Percentiles rank a stretch among this genome's conserved stretches.
Evolutionary conservation across 1,140 invertebrate species (phyloP).

Genomic region (Cephus cinctus): DNA sequence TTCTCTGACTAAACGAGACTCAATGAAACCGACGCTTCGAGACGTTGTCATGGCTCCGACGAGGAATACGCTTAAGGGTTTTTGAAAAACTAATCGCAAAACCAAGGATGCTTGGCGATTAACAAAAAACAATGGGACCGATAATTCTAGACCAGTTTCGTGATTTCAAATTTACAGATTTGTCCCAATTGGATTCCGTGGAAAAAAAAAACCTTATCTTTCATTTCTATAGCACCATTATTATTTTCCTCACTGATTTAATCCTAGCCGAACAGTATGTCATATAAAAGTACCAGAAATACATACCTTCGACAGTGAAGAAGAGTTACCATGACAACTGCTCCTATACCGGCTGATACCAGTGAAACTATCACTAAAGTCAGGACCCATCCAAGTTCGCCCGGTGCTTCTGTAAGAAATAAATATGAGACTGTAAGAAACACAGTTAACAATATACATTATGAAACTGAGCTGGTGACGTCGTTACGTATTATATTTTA

Average conservation of each 20-base stretch:
- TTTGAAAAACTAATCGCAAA: no score
- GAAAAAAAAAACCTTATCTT: slow-evolving; percentile 4
- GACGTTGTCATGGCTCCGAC: no score
- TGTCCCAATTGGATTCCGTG: background rate
- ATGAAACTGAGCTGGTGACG: no score
- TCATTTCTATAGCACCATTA: background rate
- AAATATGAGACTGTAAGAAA: slow-evolving; percentile 8
- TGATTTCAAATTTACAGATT: background rate
- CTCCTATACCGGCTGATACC: slow-evolving; percentile 58
- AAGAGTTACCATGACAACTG: slow-evolving; percentile 58
- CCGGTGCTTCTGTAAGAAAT: slow-evolving; percentile 50
- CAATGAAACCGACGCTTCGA: no score
- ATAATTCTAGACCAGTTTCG: slow-evolving; percentile 2
- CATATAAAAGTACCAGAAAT: background rate
- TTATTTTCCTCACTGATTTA: no score
- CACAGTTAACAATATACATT: no score
- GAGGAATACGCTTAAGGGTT: no score
- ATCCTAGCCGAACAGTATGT: no score
- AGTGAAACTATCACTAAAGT: slow-evolving; percentile 58
- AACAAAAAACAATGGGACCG: background rate
- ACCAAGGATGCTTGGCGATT: background rate
- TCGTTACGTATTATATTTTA: no score
- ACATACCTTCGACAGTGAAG: slow-evolving; percentile 58
- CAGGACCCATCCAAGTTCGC: slow-evolving; percentile 57
- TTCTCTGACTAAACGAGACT: no score